A percentile compares a stretch with the other conserved stretches of the same genome.
Conservation (phyloP, 1,140 invertebrate species). For the Caenorhabditis elegans region DNA sequence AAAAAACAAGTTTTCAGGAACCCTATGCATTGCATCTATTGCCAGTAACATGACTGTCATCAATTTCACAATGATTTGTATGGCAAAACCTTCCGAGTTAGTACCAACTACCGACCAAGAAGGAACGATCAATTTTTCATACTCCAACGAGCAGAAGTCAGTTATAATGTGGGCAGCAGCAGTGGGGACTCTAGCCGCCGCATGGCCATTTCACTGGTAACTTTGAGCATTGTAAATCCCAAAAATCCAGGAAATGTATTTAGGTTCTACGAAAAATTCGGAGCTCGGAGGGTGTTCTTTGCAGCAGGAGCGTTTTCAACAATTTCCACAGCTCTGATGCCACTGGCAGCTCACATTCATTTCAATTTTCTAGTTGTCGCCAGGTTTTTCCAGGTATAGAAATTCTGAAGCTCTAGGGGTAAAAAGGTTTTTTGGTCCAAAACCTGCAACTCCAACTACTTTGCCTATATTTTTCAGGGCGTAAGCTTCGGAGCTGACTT, state of each 20-base stretch:
- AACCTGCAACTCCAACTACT: too few species aligned
- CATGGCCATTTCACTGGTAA: constrained; percentile 47
- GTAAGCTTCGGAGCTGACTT: constrained; percentile 51
- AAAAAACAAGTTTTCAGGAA: constrained; percentile 30
- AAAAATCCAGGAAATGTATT: too few species aligned
- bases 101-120: background rate
- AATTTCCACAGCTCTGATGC: constrained; percentile 39
- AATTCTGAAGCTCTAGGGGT: too few species aligned
- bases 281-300: constrained; percentile 48
- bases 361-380: constrained; percentile 38
- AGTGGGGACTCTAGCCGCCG: constrained; percentile 46
- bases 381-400: constrained; percentile 44
- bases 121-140: background rate
- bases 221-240: too few species aligned
- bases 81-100: constrained; percentile 6
- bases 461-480: too few species aligned
- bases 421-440: too few species aligned
- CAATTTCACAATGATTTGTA: constrained; percentile 52
- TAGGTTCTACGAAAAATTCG: constrained; percentile 47
- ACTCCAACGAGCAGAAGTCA: constrained; percentile 42
- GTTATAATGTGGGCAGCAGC: constrained; percentile 46
- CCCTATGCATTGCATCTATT: constrained; percentile 48
- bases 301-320: constrained; percentile 45
- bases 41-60: constrained; percentile 45
- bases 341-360: constrained; percentile 16